Conservation (phyloP, 2,888 invertebrate genomes). For the Nebria salina region DNA sequence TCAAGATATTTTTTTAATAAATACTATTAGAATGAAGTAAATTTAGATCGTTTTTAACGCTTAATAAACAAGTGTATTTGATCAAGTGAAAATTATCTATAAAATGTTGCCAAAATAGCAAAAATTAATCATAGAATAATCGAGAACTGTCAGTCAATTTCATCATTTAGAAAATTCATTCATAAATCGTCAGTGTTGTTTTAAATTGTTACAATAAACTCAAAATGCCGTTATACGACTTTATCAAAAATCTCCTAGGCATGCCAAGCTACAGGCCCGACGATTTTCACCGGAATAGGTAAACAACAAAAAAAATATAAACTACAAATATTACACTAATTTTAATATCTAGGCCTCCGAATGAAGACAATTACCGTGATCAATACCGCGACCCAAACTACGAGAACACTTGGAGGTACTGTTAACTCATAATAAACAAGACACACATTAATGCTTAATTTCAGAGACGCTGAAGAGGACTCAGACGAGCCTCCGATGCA, state of each 20-base stretch:
- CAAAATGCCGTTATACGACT: conserved; percentile 42
- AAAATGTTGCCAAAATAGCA: no score
- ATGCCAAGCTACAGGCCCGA: conserved; percentile 5
- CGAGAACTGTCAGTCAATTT: background rate
- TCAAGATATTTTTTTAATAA: no score
- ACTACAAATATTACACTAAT: background rate
- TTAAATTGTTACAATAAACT: background rate
- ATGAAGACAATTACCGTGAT: conserved; percentile 11
- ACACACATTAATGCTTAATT: background rate
- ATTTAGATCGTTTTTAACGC: no score
- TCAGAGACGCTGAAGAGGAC: conserved; percentile 15
- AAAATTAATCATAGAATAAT: background rate
- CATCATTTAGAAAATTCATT: background rate
- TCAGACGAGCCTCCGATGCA: conserved; percentile 50
- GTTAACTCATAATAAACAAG: background rate
- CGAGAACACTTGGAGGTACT: conserved; percentile 30
- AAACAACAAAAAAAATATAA: background rate
- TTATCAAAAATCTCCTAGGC: conserved; percentile 37
- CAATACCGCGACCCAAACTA: conserved; percentile 21
- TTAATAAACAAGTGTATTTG: no score
- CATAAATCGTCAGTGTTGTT: background rate
- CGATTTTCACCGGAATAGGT: background rate
- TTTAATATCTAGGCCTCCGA: conserved; percentile 11
- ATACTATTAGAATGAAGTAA: no score
- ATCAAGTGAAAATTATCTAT: no score